These are phyloP conservation scores for Drosophila pseudoananassae DNA, from an alignment of 1,140 invertebrate species.

Conservation along the genomic window DNA sequence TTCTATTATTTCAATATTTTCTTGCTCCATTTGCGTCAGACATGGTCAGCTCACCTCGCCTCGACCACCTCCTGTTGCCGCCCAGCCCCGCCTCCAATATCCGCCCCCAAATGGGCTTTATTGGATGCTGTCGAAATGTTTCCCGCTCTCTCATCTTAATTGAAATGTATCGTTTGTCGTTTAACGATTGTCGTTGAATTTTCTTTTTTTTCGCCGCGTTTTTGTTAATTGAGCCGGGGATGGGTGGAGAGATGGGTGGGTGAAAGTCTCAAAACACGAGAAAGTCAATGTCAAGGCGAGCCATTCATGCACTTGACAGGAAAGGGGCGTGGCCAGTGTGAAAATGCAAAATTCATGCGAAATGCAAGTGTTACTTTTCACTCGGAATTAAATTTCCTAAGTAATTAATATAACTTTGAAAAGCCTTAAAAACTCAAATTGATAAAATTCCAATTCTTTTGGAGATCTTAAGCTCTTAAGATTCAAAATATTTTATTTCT, in stretches of 20 bases:
- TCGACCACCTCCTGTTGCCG: constrained; percentile 4
- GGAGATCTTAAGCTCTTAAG: not conserved
- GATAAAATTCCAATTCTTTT: not conserved
- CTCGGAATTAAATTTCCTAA: not conserved
- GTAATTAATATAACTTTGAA: not conserved
- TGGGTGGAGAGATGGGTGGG: not conserved
- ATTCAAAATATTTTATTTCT: not conserved
- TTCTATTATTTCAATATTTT: constrained; percentile 35
- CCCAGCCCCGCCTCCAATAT: not conserved
- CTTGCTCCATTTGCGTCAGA: constrained; percentile 54
- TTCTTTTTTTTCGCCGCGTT: too few species aligned
- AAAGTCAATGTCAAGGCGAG: constrained; percentile 60
- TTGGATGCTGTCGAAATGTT: constrained; percentile 65
- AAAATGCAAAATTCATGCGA: constrained; percentile 1
- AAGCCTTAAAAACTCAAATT: not conserved
- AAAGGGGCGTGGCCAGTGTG: constrained; percentile 1
- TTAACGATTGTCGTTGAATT: constrained; percentile 33
- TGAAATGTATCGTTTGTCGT: constrained; percentile 71
- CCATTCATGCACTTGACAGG: constrained; percentile 17
- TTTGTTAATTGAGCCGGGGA: constrained; percentile 26
- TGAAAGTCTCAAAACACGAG: constrained; percentile 22
- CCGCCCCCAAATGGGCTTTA: constrained; percentile 14
- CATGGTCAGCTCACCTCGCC: constrained; percentile 5
- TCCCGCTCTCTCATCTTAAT: constrained; percentile 41
- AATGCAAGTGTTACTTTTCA: constrained; percentile 2